phyloP scores from a whole-genome alignment of 2,797 vertebrate genomes.

The Artibeus lituratus region DNA sequence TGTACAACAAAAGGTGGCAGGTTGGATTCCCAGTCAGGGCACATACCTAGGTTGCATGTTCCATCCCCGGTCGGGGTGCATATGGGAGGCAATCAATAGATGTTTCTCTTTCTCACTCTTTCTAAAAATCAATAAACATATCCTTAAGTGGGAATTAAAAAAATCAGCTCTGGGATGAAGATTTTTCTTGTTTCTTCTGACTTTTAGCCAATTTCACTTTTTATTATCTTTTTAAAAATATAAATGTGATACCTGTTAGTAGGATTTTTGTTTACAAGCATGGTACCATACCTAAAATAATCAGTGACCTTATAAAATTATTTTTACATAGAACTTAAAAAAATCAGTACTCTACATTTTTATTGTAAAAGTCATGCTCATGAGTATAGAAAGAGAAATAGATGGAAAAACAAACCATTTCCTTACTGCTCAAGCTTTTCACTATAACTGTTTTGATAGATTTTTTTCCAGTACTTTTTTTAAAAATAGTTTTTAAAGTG shows the following conservation, averaged over 20 bases:
- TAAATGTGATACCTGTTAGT: background rate
- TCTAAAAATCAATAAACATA: no score
- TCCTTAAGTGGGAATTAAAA: background rate
- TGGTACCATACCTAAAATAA: background rate
- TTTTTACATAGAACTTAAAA: conserved; percentile 6
- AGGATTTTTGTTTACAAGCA: conserved; percentile 16
- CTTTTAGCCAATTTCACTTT: background rate
- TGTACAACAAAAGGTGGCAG: background rate
- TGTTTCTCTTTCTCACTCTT: no score
- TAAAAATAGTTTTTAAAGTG: background rate
- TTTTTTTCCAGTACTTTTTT: background rate
- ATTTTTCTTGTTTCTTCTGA: background rate
- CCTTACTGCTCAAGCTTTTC: background rate
- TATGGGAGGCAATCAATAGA: no score
- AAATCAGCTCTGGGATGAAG: background rate
- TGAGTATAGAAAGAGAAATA: background rate
- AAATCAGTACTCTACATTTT: background rate
- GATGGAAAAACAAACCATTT: background rate
- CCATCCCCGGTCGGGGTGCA: background rate
- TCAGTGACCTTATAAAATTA: background rate
- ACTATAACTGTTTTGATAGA: background rate
- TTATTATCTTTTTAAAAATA: background rate
- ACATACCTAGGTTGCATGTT: background rate
- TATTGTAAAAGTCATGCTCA: background rate
- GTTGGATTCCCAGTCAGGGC: background rate